A percentile compares a stretch with the other conserved stretches of the same genome.
Conservation (phyloP, 2,797 vertebrate species). For the Denticeps clupeoides region DNA sequence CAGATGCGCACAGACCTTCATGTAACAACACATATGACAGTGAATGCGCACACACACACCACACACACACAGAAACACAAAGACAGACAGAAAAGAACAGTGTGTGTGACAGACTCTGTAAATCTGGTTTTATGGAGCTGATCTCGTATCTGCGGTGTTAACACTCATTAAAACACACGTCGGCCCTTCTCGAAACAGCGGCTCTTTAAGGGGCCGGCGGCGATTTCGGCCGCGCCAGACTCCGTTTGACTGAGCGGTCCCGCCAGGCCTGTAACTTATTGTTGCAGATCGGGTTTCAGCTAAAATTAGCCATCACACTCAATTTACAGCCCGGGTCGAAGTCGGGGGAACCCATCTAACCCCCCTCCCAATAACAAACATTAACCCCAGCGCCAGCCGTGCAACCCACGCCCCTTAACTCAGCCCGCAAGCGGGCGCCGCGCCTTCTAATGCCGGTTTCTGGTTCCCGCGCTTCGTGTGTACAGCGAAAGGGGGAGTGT, state of each 20-base stretch:
- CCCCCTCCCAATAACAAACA: conserved; percentile 37
- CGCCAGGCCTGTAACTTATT: conserved; percentile 81
- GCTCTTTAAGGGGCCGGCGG: conserved; percentile 44
- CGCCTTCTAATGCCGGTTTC: conserved; percentile 45
- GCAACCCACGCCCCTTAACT: conserved; percentile 51
- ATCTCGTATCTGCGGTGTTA: conserved; percentile 30
- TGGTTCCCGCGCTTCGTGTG: conserved; percentile 33
- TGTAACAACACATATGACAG: too few species aligned
- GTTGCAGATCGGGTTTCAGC: conserved; percentile 82
- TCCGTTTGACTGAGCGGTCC: conserved; percentile 59
- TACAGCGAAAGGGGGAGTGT: too few species aligned
- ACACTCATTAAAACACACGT: conserved; percentile 36
- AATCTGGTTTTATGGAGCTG: conserved; percentile 38
- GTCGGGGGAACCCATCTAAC: conserved; percentile 63
- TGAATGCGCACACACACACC: too few species aligned
- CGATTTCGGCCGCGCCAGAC: conserved; percentile 52
- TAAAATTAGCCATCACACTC: conserved; percentile 88
- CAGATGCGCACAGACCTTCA: too few species aligned
- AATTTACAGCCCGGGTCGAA: conserved; percentile 83
- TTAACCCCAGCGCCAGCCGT: conserved; percentile 36
- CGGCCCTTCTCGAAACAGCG: conserved; percentile 35
- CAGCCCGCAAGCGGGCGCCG: too few species aligned
- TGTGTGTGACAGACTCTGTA: conserved; percentile 32
- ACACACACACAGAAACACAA: not conserved
- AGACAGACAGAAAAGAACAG: conserved; percentile 21